Evolutionary conservation across 2,797 vertebrate genomes (phyloP).

Genomic region (Dermochelys coriacea): DNA sequence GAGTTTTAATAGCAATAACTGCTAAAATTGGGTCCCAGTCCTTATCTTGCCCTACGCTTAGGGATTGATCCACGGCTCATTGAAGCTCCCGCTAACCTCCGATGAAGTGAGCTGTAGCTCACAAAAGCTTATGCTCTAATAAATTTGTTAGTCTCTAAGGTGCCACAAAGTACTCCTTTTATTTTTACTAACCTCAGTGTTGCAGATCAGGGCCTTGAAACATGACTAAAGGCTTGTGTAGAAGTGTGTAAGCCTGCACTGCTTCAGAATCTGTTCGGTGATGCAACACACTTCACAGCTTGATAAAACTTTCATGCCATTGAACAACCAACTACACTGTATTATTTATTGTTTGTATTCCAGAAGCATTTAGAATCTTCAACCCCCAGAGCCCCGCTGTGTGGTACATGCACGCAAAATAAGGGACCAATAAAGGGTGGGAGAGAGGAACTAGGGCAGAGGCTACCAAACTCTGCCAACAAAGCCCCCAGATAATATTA

Average conservation of each 20-base stretch:
- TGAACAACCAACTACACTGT: background rate
- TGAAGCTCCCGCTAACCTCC: background rate
- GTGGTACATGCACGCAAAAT: background rate
- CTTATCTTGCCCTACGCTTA: rapidly evolving
- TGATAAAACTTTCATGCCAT: background rate
- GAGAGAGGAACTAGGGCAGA: background rate
- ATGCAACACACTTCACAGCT: background rate
- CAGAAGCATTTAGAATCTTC: background rate
- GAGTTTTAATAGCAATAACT: background rate
- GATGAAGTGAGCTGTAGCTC: too few species aligned
- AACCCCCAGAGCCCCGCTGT: background rate
- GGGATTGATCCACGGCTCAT: background rate
- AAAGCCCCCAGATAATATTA: background rate
- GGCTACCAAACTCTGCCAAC: background rate
- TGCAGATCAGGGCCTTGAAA: background rate
- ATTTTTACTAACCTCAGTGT: background rate
- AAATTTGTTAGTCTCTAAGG: too few species aligned
- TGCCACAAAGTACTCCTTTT: too few species aligned
- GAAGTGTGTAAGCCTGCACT: background rate
- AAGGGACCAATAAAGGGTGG: background rate
- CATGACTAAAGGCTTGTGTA: rapidly evolving
- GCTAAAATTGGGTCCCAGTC: background rate
- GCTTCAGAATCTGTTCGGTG: background rate
- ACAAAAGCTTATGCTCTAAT: too few species aligned
- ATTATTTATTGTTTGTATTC: slow-evolving; percentile 2